These are phyloP conservation scores for Ichneumoninae sp. DNA, from an alignment of 2,888 invertebrate species.

Conservation along the genomic window DNA sequence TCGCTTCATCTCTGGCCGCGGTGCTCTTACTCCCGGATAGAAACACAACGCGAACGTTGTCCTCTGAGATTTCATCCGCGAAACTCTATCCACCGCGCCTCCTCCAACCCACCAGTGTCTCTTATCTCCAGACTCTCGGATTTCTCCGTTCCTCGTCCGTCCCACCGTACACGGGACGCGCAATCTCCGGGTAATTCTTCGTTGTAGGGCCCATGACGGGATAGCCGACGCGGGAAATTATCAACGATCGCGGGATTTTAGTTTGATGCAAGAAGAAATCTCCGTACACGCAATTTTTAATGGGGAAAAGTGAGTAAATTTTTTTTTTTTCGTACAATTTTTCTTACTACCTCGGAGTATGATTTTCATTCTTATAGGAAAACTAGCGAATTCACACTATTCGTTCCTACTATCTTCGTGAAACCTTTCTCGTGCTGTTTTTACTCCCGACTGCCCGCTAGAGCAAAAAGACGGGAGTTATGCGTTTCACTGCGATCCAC, in stretches of 20 bases:
- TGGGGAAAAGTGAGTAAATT: background rate
- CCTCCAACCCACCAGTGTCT: background rate
- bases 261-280: background rate
- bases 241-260: constrained; percentile 19
- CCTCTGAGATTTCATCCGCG: constrained; percentile 60
- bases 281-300: background rate
- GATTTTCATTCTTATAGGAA: background rate
- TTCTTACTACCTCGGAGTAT: background rate
- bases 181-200: constrained; percentile 41
- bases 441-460: too few relatives aligned
- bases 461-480: too few relatives aligned
- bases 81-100: constrained; percentile 56
- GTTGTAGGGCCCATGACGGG: constrained; percentile 2
- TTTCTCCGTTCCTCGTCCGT: constrained; percentile 21
- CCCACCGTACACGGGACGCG: background rate
- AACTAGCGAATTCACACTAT: background rate
- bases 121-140: constrained; percentile 40
- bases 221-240: constrained; percentile 11
- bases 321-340: background rate
- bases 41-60: constrained; percentile 43
- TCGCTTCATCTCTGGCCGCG: constrained; percentile 1
- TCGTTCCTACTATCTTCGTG: constrained; percentile 3
- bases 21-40: constrained; percentile 23
- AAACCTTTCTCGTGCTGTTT: background rate
- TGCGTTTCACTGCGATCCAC: too few relatives aligned